These are phyloP conservation scores for Egretta garzetta DNA, from an alignment of 2,113 vertebrate genomes.

Conservation along the genomic window DNA sequence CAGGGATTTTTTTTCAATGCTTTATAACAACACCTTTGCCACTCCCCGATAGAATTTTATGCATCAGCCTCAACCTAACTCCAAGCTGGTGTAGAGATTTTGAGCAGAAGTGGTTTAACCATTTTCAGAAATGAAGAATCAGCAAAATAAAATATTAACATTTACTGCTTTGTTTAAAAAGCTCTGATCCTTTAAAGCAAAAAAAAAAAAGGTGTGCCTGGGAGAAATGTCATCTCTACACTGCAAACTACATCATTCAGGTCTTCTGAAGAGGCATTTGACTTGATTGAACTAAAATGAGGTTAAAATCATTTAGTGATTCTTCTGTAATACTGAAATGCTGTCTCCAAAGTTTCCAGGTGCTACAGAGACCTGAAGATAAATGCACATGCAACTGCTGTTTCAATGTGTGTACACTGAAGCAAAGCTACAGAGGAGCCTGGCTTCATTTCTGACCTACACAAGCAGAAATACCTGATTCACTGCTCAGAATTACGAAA, in stretches of 20 bases:
- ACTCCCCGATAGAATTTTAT: neutral
- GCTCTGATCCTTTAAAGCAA: neutral
- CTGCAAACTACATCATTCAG: neutral
- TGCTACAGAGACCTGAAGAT: neutral
- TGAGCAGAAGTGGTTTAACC: neutral
- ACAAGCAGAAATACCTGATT: neutral
- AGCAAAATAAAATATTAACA: neutral
- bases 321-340: neutral
- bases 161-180: neutral
- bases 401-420: accelerated
- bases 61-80: neutral
- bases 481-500: neutral
- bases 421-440: neutral
- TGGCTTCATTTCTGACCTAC: neutral
- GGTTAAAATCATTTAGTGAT: neutral
- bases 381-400: neutral
- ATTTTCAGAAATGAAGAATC: slow-evolving; percentile 4
- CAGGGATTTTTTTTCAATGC: neutral
- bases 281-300: neutral
- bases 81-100: neutral
- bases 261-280: neutral
- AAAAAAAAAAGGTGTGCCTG: neutral
- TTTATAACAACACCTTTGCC: neutral
- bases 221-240: neutral
- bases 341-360: neutral